phyloP scores from a whole-genome alignment of 2,797 vertebrate species.

The Gymnoscopelus microlampas region DNA sequence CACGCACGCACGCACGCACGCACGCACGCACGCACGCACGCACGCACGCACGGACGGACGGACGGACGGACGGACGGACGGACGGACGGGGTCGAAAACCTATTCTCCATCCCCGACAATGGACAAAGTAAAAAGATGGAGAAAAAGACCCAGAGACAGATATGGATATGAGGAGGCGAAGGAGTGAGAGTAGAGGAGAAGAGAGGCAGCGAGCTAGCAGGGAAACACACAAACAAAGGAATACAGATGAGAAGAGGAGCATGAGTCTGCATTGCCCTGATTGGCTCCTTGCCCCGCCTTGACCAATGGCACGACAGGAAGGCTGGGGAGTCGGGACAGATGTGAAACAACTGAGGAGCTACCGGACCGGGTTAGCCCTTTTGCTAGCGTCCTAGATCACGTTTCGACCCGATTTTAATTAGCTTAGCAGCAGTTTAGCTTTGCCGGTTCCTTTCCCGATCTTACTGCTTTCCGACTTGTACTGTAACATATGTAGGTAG shows the following conservation, averaged over 20 bases:
- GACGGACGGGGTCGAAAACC: too few relatives aligned
- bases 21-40: too few relatives aligned
- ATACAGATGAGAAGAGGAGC: slow-evolving; percentile 28
- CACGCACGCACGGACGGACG: too few relatives aligned
- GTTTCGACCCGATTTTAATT: too few relatives aligned
- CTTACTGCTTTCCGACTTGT: too few relatives aligned
- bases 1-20: too few relatives aligned
- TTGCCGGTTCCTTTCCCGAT: too few relatives aligned
- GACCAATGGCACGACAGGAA: slow-evolving; percentile 66
- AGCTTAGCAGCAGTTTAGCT: too few relatives aligned
- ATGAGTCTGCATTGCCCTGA: slow-evolving; percentile 21
- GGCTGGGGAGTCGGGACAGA: slow-evolving; percentile 59
- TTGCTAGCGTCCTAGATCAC: too few relatives aligned
- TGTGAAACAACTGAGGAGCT: slow-evolving; percentile 75
- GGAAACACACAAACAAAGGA: slow-evolving; percentile 34
- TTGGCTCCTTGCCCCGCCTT: slow-evolving; percentile 40
- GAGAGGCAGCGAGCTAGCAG: slow-evolving; percentile 14
- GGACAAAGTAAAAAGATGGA: slow-evolving; percentile 21
- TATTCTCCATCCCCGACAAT: neutral
- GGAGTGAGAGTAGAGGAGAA: neutral
- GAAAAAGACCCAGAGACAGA: slow-evolving; percentile 3
- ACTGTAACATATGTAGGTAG: too few relatives aligned
- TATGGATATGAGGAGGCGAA: neutral
- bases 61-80: too few relatives aligned
- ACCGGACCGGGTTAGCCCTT: too few relatives aligned